These are phyloP conservation scores for Artibeus jamaicensis DNA, from an alignment of 2,797 vertebrate genomes.

Conservation along the genomic window DNA sequence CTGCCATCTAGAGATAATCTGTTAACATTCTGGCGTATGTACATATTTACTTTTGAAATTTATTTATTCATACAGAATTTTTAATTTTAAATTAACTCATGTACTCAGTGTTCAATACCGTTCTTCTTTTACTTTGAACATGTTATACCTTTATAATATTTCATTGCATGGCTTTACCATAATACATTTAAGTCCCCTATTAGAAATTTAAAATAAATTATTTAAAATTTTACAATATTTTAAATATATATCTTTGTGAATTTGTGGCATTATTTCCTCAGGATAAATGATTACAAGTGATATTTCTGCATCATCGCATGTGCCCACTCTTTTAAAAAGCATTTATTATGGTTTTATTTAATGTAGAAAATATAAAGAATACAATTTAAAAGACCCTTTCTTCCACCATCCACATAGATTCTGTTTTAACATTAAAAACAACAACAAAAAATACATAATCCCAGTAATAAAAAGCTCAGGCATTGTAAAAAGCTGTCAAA, in stretches of 20 bases:
- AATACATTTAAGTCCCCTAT: not conserved
- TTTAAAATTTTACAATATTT: not conserved
- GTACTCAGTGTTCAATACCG: not conserved
- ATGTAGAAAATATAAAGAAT: not conserved
- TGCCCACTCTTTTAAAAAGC: not conserved
- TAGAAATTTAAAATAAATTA: not conserved
- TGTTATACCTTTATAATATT: not conserved
- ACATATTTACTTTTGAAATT: not conserved
- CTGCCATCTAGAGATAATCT: not conserved
- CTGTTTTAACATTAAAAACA: not conserved
- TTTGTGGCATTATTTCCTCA: not conserved
- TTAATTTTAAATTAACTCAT: constrained; percentile 2
- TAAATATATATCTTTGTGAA: not conserved
- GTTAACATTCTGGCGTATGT: not conserved
- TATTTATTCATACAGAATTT: not conserved
- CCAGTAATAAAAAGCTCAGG: not conserved
- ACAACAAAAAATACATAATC: not conserved
- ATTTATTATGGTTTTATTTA: not conserved
- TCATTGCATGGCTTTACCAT: not conserved
- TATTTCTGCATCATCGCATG: not conserved
- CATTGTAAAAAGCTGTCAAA: not conserved
- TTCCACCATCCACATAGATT: not conserved
- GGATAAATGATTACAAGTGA: not conserved
- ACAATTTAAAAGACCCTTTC: not conserved
- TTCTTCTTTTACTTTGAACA: not conserved